Evolutionary conservation across 2,888 invertebrate species (phyloP), one percentile per base, ranked within the genome.

Genomic region (Ommatoiulus sabulosus): DNA sequence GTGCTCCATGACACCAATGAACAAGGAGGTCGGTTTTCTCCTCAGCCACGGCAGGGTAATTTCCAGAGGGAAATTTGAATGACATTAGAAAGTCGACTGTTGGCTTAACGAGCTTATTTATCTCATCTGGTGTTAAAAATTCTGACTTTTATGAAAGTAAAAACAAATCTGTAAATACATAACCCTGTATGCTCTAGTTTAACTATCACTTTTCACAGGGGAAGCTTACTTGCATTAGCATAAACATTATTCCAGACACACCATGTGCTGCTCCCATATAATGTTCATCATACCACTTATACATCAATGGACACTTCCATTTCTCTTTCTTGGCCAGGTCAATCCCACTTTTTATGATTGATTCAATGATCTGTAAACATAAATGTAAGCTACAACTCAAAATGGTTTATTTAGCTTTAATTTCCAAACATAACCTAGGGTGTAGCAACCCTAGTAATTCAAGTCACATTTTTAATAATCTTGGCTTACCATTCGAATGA

Each of bases 1-100:
- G 97, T 35, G 97, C 97, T n/a, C 98, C 98, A 92, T 98, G 97
- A 93, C 98, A 98, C 97, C 97, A 98, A 91, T 98, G 98, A 43
- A 98, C 95, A 90, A 97, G 94, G 92, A 94, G 95, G 92, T 98
- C 97, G 48, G 94, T 93, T 85, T 93, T 93, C 90, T 94, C 95
- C 1, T 95, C 95, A 48, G 96, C 90, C 0, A 97, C 97, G 0
- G 97, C 97, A 0, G 96, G 96, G 63, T 90, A 89, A 90, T 94
- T 94, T 20, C 93, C 93, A 6, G 93, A 93, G 0, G 92, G 92
- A 90, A 92, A 93, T 90, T 91, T 91, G 85, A 93, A 90, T 3
- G 91, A 91, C 90, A 92, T 89, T 91, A 94, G 89, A 89, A 91
- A 93, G 89, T 93, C 93, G 84, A 93, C 90, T n/a, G 92, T 92